phyloP scores from a whole-genome alignment of 2,113 vertebrate genomes.

The Chaetorhynchus papuensis region DNA sequence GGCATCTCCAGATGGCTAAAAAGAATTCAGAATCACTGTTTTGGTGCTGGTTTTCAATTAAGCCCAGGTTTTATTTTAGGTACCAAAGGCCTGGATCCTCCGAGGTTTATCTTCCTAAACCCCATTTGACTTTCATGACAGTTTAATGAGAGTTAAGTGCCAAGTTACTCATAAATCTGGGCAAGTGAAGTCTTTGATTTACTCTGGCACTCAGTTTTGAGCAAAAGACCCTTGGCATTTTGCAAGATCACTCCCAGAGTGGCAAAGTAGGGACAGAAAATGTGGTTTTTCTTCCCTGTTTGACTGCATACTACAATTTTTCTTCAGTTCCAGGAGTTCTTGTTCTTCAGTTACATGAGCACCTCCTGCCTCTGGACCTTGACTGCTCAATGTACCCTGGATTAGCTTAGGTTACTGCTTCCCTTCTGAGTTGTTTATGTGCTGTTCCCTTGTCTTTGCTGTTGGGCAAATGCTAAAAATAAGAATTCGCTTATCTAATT shows the following conservation, averaged over 20 bases:
- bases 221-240: not conserved
- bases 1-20: not conserved
- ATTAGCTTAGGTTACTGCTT: not conserved
- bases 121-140: not conserved
- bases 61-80: not conserved
- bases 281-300: not conserved
- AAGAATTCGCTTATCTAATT: constrained; percentile 63
- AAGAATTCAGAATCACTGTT: not conserved
- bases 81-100: not conserved
- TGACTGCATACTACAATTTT: not conserved
- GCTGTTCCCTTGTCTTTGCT: constrained; percentile 35
- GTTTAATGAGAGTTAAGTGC: not conserved
- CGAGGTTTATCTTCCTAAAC: not conserved
- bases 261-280: not conserved
- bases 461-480: constrained; percentile 56
- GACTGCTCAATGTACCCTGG: not conserved
- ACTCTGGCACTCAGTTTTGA: not conserved
- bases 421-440: constrained; percentile 27
- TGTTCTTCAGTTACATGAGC: not conserved
- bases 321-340: not conserved
- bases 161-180: not conserved
- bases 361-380: not conserved
- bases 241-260: not conserved
- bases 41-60: not conserved
- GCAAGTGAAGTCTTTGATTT: not conserved